phyloP scores from a whole-genome alignment of 37 sponge, comb jelly and placozoan species.

The Oopsacas minuta region DNA sequence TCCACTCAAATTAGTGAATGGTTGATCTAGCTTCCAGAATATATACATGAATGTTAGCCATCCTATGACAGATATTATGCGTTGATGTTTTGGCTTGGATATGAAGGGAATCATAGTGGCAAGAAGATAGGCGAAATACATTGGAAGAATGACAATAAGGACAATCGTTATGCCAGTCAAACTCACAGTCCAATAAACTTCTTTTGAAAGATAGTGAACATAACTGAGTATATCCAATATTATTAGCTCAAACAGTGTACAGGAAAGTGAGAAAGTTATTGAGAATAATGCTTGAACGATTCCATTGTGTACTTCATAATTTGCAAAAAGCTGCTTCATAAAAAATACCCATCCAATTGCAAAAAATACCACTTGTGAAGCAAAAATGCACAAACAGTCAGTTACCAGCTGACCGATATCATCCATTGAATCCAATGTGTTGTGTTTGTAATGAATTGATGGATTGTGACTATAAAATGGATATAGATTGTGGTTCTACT shows the following conservation, averaged over 20 bases:
- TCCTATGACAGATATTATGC: slow-evolving; percentile 22
- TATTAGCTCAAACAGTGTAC: slow-evolving; percentile 94
- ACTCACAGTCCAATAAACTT: background rate
- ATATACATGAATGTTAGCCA: slow-evolving; percentile 79
- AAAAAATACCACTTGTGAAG: slow-evolving; percentile 67
- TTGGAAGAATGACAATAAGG: slow-evolving; percentile 69
- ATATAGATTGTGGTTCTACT: background rate
- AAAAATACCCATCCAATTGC: slow-evolving; percentile 92
- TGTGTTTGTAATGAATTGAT: background rate
- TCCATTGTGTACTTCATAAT: slow-evolving; percentile 86
- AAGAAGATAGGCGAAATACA: slow-evolving; percentile 54
- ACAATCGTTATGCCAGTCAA: slow-evolving; percentile 44
- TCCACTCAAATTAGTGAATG: slow-evolving; percentile 76
- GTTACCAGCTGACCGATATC: background rate
- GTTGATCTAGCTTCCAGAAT: slow-evolving; percentile 95
- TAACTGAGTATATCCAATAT: slow-evolving; percentile 89
- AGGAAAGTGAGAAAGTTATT: slow-evolving; percentile 85
- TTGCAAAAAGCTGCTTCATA: slow-evolving; percentile 80
- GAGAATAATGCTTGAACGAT: slow-evolving; percentile 75
- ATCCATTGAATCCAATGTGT: background rate
- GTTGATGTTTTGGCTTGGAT: background rate
- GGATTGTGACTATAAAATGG: background rate
- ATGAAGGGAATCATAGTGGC: slow-evolving; percentile 30
- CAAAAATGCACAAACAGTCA: slow-evolving; percentile 20
- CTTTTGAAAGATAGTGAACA: slow-evolving; percentile 41